phyloP scores from a whole-genome alignment of 2,888 invertebrate genomes.

The Priocnemis perturbator region DNA sequence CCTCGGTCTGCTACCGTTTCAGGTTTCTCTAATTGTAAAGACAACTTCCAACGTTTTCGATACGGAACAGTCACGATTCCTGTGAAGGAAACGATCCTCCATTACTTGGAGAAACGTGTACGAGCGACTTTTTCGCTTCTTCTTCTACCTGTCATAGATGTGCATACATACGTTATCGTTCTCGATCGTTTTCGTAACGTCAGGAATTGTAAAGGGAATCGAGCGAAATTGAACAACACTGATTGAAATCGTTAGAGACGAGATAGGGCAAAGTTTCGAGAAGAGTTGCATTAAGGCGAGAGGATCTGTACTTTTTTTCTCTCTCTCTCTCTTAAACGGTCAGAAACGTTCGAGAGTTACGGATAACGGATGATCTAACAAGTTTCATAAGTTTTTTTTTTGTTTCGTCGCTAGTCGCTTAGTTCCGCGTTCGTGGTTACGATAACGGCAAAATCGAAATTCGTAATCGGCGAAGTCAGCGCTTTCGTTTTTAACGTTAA shows the following conservation, averaged over 20 bases:
- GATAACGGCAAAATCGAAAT: background rate
- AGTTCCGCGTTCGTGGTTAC: background rate
- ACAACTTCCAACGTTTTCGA: background rate
- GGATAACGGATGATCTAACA: background rate
- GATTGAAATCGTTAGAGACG: conserved; percentile 4
- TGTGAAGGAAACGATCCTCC: background rate
- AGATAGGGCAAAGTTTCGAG: conserved; percentile 7
- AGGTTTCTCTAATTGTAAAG: no score
- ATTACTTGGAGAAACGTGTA: background rate
- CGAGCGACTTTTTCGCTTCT: background rate
- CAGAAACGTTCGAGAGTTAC: conserved; percentile 6
- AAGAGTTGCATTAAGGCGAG: background rate
- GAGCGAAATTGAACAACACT: background rate
- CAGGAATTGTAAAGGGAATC: background rate
- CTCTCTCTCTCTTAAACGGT: background rate
- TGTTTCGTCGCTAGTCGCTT: conserved; percentile 3
- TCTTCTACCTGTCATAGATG: background rate
- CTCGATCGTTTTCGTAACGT: background rate
- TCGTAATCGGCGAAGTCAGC: conserved; percentile 17
- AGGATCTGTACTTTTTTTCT: background rate
- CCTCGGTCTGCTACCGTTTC: no score
- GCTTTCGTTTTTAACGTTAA: conserved; percentile 10
- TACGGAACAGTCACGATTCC: background rate
- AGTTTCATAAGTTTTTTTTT: background rate
- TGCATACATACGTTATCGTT: background rate